Conservation (phyloP, 2,797 vertebrate genomes). For the Eospalax fontanierii region DNA sequence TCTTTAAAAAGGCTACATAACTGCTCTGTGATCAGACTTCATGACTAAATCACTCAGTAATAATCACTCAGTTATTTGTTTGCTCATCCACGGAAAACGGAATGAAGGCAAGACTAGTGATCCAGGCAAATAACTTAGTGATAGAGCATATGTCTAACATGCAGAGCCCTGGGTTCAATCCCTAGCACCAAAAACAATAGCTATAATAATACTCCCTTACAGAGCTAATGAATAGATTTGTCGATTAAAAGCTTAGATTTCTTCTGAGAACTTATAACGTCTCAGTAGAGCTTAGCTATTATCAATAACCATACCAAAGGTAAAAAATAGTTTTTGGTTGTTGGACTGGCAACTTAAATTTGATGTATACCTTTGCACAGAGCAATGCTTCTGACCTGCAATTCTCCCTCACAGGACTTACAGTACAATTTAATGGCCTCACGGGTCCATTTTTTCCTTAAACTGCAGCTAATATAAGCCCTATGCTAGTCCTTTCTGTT, state of each 20-base stretch:
- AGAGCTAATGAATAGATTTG: not conserved
- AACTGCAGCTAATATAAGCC: not conserved
- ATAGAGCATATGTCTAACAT: not conserved
- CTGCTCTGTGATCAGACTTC: not conserved
- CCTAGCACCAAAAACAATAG: not conserved
- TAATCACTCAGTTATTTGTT: not conserved
- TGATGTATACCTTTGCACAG: conserved; percentile 22
- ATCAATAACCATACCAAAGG: conserved; percentile 1
- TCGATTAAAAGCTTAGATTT: conserved; percentile 41
- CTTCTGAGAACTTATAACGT: not conserved
- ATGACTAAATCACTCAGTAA: conserved; percentile 12
- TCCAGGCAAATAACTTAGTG: not conserved
- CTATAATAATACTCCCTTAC: not conserved
- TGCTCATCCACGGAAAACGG: not conserved
- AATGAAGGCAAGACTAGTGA: not conserved
- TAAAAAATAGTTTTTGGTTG: conserved; percentile 50
- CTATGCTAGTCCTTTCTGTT: not conserved
- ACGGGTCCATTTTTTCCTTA: not conserved
- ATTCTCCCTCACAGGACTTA: not conserved
- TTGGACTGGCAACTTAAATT: not conserved
- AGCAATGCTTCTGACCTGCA: conserved; percentile 32
- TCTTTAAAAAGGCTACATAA: not conserved
- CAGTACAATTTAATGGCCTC: not conserved
- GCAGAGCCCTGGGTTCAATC: not conserved
- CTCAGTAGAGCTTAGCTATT: conserved; percentile 31